A percentile compares a stretch with the other conserved stretches of the same genome.
phyloP scores from a whole-genome alignment of 2,888 invertebrate species.

The Lumbricus terrestris region DNA sequence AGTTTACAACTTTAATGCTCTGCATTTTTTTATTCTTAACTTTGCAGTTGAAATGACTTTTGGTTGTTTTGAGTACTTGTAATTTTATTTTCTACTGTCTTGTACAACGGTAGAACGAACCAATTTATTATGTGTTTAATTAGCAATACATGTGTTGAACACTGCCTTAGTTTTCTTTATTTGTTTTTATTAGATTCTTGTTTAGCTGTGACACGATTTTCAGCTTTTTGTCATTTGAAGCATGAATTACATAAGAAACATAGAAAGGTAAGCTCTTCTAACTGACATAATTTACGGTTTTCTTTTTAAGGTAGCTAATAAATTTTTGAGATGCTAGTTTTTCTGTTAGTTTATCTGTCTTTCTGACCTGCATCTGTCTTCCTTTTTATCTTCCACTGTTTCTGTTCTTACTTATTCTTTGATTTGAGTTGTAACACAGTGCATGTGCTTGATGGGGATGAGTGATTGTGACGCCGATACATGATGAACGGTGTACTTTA shows the following conservation, averaged over 20 bases:
- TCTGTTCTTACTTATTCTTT: not conserved
- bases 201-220: slow-evolving; percentile 3
- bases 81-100: not conserved
- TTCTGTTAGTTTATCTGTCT: not conserved
- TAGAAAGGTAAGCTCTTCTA: not conserved
- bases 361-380: not conserved
- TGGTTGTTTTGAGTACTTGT: not conserved
- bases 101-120: not conserved
- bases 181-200: not conserved
- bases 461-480: not conserved
- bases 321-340: not conserved
- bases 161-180: not conserved
- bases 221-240: not conserved
- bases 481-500: not conserved
- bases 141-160: not conserved
- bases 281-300: slow-evolving; percentile 3
- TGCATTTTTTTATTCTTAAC: not conserved
- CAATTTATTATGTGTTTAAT: not conserved
- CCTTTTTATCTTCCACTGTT: not conserved
- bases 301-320: not conserved
- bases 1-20: not conserved
- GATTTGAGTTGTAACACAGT: not conserved
- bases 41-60: not conserved
- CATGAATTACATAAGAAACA: not conserved
- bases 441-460: not conserved